Conservation (phyloP, 2,797 vertebrate species). For the Phoeniculus purpureus region DNA sequence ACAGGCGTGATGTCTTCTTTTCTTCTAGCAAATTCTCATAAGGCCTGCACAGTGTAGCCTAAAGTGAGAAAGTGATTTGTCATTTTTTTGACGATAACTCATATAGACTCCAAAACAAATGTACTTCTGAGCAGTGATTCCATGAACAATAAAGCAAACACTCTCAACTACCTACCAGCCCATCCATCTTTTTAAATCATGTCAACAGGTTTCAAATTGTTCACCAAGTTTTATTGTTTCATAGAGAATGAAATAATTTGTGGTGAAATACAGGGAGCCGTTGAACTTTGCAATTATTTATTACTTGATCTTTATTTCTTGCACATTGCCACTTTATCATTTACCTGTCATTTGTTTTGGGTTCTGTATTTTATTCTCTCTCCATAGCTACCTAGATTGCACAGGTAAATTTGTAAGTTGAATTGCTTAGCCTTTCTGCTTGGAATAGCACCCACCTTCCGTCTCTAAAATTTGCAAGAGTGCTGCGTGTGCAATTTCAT, state of each 20-base stretch:
- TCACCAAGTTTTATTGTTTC: slow-evolving; percentile 38
- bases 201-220: slow-evolving; percentile 31
- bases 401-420: neutral
- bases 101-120: slow-evolving; percentile 40
- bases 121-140: slow-evolving; percentile 24
- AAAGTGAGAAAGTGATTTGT: slow-evolving; percentile 38
- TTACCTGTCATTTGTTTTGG: slow-evolving; percentile 7
- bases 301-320: slow-evolving; percentile 37
- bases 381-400: neutral
- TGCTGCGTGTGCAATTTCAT: accelerated
- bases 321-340: neutral
- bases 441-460: neutral
- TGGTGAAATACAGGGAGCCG: neutral
- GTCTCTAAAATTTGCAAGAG: neutral
- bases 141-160: slow-evolving; percentile 25
- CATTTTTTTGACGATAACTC: slow-evolving; percentile 56
- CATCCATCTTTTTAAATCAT: slow-evolving; percentile 63
- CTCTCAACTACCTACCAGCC: neutral
- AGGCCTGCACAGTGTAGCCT: neutral
- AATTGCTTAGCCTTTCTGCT: neutral
- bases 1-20: neutral
- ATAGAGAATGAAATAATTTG: slow-evolving; percentile 28
- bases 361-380: neutral
- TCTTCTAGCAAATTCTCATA: neutral
- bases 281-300: slow-evolving; percentile 52